Evolutionary conservation across 2,797 vertebrate genomes (phyloP), one percentile per base, ranked within the genome.

Genomic region (Sebastes diploproa): DNA sequence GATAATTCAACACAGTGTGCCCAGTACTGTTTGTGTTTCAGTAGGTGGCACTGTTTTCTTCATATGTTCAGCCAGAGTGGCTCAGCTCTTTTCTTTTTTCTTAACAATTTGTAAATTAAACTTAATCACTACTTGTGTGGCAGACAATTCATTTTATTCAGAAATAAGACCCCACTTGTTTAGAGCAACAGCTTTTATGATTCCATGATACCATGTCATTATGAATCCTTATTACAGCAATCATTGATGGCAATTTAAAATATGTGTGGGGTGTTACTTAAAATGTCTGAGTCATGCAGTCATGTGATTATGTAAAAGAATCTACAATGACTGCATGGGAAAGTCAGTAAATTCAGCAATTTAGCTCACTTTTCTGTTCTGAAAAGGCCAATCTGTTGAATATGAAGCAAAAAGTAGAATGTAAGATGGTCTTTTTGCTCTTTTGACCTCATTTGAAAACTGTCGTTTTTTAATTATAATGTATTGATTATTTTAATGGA

Each of bases 11-110:
- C 29, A 29, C 38, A 59, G 23, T 18, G 7, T 29, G 29, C 3
- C 1, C 64, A 69, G 29, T 50, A 2, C 18, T n/a, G 12, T 5
- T 25, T n/a, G 29, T 22, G 16, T 69, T 4, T 12, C 72, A 36
- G 46, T 61, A 67, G 66, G 66, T 68, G 73, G 73, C 68, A 18
- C 63, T 65, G 59, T 83, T 71, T n/a, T 13, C 42, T 46, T 25
- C 36, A 36, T 13, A 14, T 64, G 16, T 22, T 56, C 38, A 50
- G 8, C 52, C 38, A 34, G 34, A 13, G 18, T n/a, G n/a, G 3
- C 13, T 59, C 11, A n/a, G 18, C 50, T 50, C 6, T 29, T 34
- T 16, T 52, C 10, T 67, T 55, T 38, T 1, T 38, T 59, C 50
- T 50, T 34, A 13, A 9, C 27, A 63, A 52, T n/a, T 67, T 52